Evolutionary conservation across 2,113 vertebrate species (phyloP), one percentile per base, ranked within the genome.

Genomic region (Microcebus lehilahytsara): DNA sequence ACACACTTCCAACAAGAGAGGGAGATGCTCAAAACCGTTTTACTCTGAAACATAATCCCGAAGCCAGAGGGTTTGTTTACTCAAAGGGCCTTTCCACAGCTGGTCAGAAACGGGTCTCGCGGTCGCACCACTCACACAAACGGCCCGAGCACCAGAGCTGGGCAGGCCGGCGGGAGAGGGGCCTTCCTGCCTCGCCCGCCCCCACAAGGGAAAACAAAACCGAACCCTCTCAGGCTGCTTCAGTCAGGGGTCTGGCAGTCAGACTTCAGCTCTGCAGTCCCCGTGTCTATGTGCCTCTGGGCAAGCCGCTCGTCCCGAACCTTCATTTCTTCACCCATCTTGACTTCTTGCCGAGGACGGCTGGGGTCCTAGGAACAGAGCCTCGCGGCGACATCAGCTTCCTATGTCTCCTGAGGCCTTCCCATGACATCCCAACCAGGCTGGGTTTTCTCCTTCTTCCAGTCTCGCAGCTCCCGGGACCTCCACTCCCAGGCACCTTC

Each of bases 61-160:
- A 51, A 84, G 88, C 75, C 71, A 27, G 66, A 91, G 56, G n/a
- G 79, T 64, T 51, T 94, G 89, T 94, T 96, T 91, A 91, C 93
- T 53, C 85, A 66, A 81, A 71, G 49, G 56, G 19, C 62, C 46
- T 32, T 53, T 79, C 79, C 51, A 32, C 93, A 87, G 93, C 84
- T 87, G 85, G 22, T 71, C 80, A 27, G 93, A 88, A 64, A 37
- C 25, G 13, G 80, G 85, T 77, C 83, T 89, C 46, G 67, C 74
- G 56, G 8, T 1, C 8, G 25, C 64, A 0, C 40, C 1, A 20
- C 17, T 14, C 30, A n/a, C 3, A 12, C 34, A 75, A 75, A 93
- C 74, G 74, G 75, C 20, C 9, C 12, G 0, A 10, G 56, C 9
- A 5, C 51, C 34, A 19, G 37, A 12, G 51, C 67, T 64, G 4